A percentile compares a stretch with the other conserved stretches of the same genome.
Evolutionary conservation across 2,113 vertebrate genomes (phyloP).

Genomic region (Xiphophorus maculatus): DNA sequence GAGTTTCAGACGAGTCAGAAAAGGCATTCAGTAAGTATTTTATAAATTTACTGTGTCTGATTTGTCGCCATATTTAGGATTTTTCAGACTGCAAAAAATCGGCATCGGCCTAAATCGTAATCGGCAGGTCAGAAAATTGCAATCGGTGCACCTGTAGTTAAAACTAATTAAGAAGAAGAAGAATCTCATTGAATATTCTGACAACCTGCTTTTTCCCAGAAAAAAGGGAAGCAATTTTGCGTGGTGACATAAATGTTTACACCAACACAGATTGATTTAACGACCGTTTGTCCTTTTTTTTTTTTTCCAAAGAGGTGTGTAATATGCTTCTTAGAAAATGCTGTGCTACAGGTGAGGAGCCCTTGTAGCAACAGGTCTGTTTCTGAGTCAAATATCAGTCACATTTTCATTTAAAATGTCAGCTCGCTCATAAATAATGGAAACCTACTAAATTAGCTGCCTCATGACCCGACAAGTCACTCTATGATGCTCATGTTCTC

Average conservation of each 20-base stretch:
- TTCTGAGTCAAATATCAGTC: background rate
- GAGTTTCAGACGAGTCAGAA: no score
- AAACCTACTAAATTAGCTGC: background rate
- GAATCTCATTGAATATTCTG: no score
- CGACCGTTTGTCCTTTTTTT: background rate
- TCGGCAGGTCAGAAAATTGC: no score
- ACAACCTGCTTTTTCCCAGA: background rate
- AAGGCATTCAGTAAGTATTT: no score
- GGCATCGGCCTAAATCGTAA: no score
- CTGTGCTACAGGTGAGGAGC: background rate
- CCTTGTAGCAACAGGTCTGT: background rate
- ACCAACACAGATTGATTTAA: background rate
- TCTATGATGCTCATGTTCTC: background rate
- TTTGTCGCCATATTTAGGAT: no score
- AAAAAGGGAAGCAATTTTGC: no score
- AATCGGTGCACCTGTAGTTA: no score
- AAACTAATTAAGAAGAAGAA: no score
- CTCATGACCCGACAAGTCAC: background rate
- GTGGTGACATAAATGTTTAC: background rate
- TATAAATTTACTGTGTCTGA: no score
- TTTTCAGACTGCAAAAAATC: no score
- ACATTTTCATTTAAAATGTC: background rate
- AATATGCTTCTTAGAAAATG: background rate
- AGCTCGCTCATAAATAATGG: background rate
- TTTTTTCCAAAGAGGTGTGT: background rate